Percentiles rank a stretch among this genome's conserved stretches.
phyloP scores from a whole-genome alignment of 2,888 invertebrate species.

The Lasioglossum villosulum region DNA sequence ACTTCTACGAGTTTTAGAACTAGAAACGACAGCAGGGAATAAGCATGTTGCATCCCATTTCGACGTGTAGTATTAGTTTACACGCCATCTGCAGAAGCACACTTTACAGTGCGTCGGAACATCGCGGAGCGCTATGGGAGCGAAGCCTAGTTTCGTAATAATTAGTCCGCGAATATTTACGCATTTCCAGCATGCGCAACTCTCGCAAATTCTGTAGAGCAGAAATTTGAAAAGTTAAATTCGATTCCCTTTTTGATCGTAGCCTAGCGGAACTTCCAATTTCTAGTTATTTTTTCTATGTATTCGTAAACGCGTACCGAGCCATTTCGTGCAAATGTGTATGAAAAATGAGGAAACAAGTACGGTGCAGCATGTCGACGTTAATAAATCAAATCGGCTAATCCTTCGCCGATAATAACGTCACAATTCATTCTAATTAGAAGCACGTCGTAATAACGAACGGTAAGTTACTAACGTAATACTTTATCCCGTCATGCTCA shows the following conservation, averaged over 20 bases:
- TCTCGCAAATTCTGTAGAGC: not conserved
- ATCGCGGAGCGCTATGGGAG: not conserved
- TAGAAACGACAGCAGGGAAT: not conserved
- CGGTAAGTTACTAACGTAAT: not conserved
- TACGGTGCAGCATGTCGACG: not conserved
- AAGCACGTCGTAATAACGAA: not conserved
- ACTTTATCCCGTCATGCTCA: not conserved
- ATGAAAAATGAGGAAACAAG: not conserved
- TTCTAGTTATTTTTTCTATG: not conserved
- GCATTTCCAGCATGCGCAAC: not conserved
- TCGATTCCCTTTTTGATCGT: not conserved
- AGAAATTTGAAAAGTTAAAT: not conserved
- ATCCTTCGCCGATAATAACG: not conserved
- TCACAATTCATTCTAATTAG: not conserved
- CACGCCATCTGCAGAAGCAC: not conserved
- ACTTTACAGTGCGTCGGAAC: not conserved
- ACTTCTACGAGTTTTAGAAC: not conserved
- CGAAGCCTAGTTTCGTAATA: not conserved
- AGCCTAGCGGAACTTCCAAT: not conserved
- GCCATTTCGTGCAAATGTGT: not conserved
- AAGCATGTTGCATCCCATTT: not conserved
- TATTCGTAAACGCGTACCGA: not conserved
- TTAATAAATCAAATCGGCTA: not conserved
- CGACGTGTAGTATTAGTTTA: not conserved
- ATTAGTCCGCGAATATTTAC: not conserved